Base-by-base conservation (phyloP, 2,797 vertebrate genomes). In the Iguana delicatissima region DNA sequence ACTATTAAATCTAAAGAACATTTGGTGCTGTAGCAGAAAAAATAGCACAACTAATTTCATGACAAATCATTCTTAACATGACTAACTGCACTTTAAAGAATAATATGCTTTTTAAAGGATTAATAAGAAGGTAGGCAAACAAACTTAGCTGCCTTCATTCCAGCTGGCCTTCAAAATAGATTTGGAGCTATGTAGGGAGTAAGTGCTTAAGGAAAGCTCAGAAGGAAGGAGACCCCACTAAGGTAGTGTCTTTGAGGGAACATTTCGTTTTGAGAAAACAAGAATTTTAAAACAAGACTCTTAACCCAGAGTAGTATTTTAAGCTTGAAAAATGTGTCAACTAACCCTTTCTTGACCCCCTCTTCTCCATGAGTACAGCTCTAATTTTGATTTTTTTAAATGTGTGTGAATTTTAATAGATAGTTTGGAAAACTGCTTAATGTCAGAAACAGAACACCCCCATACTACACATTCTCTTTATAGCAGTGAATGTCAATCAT, bases 1-100 rank as follows among this genome's bases (percentile, higher is more conserved):
- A 81, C 83, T 81, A 84, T 88, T 88, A 85, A 80, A 80, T 69
- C 52, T 50, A 74, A 91, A 85, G 82, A 91, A 88, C 83, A 89
- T 81, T 80, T 85, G 82, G 82, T 80, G 85, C 81, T 84, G 80
- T 62, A 80, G n/a, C 64, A 85, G 77, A 91, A 91, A 76, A 69
- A 89, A 91, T 55, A 82, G 87, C 69, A 57, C 64, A 59, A 67
- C 55, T 74, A 88, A 85, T 89, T 80, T 89, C 29, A 52, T 85
- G 77, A 64, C 67, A 91, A 91, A 85, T 80, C 52, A 76, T 89
- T 89, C 67, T 52, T 62, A 89, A 86, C n/a, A 59, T 91, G 73
- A 91, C 64, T 81, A 89, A 22, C 26, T 80, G 42, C 35, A 86
- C 50, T 59, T 80, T 55, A 57, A 55, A 72, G 42, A 89, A 89